Evolutionary conservation across 2,888 invertebrate genomes (phyloP), one percentile per base, ranked within the genome.

Genomic region (Actias luna): DNA sequence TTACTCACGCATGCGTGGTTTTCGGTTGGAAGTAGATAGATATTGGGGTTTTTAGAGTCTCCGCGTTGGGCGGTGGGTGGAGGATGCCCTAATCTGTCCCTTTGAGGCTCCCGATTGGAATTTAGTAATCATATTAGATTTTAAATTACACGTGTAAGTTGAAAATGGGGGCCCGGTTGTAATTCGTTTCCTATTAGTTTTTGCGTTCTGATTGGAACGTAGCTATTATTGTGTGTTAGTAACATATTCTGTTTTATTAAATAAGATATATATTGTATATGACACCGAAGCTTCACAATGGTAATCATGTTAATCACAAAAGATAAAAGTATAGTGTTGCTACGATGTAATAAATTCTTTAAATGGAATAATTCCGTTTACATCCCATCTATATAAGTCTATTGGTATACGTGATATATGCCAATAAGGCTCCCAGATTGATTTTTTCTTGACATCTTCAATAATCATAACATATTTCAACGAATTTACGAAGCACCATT

Each of bases 121-220:
- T 90, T 91, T 90, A 89, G 91, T 92, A 90, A 90, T 90, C 91
- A 91, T 91, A 92, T 91, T 91, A 91, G 88, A 90, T 90, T 92
- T 91, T 89, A 92, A 92, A 91, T 91, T 89, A 89, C 89, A 91
- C 87, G 89, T 89, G 87, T 69, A 84, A 86, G 80, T 87, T 85
- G 78, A 84, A 86, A 83, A 88, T 87, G 78, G 79, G 80, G 82
- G 79, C 69, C 64, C 65, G 72, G 67, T 65, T 73, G 75, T 84
- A 89, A 89, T 89, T 89, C 87, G 78, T 88, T 89, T 85, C 88
- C 84, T 79, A 88, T 90, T 84, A 85, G 85, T 85, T 59, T 16
- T 55, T 33, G 33, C 14, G 16, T 5, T 36, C 27, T 42, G 42
- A 39, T 29, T 39, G 46, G 59, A 36, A n/a, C 10, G n/a, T n/a